Conservation (phyloP, 2,113 vertebrate species). For the Mystacornis crossleyi region DNA sequence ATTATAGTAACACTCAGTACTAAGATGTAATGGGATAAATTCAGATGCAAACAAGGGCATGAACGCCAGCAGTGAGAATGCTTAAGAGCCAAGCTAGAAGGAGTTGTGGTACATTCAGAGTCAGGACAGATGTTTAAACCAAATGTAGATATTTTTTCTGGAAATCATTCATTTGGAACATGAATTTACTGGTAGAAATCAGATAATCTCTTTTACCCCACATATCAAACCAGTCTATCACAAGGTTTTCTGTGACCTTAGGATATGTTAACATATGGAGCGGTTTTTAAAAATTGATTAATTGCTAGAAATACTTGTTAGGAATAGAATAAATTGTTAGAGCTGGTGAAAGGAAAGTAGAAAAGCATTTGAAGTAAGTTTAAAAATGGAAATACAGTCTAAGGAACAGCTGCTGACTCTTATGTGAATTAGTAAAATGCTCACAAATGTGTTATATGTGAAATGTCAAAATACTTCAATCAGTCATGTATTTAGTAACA, state of each 20-base stretch:
- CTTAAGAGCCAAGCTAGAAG: neutral
- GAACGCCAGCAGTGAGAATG: neutral
- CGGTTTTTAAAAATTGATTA: neutral
- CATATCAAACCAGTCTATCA: neutral
- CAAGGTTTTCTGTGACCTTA: neutral
- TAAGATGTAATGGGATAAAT: neutral
- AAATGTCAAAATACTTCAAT: neutral
- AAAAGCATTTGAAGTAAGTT: neutral
- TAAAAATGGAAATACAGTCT: neutral
- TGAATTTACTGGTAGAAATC: neutral
- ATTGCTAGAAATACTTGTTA: neutral
- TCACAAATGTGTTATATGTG: neutral
- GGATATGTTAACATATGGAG: neutral
- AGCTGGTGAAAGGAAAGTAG: neutral
- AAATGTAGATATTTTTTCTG: neutral
- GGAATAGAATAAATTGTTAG: neutral
- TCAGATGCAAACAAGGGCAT: neutral
- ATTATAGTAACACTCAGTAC: neutral
- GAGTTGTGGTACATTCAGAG: neutral
- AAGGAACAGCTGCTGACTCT: neutral
- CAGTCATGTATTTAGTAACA: neutral
- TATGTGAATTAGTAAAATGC: neutral
- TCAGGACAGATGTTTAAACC: neutral
- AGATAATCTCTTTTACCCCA: neutral
- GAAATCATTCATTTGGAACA: neutral